Evolutionary conservation across 2,113 vertebrate species (phyloP), one percentile per base, ranked within the genome.

Genomic region (Clarias batrachus): DNA sequence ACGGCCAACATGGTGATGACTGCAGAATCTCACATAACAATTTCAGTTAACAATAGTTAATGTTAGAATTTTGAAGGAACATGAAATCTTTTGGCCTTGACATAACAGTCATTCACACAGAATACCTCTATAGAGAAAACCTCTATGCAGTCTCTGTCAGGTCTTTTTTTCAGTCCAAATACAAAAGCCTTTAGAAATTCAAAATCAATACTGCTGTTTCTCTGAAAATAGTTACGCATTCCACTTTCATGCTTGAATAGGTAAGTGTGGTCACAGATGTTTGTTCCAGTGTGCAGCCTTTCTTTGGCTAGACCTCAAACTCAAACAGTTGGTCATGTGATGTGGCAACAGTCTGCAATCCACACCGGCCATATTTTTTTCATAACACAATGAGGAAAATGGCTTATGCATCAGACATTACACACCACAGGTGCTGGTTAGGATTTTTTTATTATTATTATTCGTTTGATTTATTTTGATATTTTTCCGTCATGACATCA

Each of bases 121-220:
- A 82, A 48, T 83, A 71, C 83, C 30, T 33, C 30, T 33, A 33
- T 33, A 33, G 30, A 33, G 30, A 33, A 90, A 90, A 91, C 88
- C 85, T 74, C 70, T 89, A 76, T 80, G 81, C 92, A 74, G 84
- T 86, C 89, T 89, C 87, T 90, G 52, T 89, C 66, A 82, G 76
- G 86, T 37, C 17, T 82, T 57, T 84, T 81, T 37, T 83, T 37
- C 27, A 33, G 33, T 27, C 56, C n/a, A 83, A 74, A 25, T 41
- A 41, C 54, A 88, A 82, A 37, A 73, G 70, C 56, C 57, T 85
- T 73, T 73, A 85, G 76, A 81, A 74, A 73, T 62, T 74, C 57
- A n/a, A 74, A 88, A 83, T 83, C 82, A 88, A 81, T 80, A 84
- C 33, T 1, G n/a, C 33, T 62, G 66, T 60, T 85, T 88, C 76